phyloP scores from a whole-genome alignment of 2,113 vertebrate species.

The Erythrocercus mccallii region DNA sequence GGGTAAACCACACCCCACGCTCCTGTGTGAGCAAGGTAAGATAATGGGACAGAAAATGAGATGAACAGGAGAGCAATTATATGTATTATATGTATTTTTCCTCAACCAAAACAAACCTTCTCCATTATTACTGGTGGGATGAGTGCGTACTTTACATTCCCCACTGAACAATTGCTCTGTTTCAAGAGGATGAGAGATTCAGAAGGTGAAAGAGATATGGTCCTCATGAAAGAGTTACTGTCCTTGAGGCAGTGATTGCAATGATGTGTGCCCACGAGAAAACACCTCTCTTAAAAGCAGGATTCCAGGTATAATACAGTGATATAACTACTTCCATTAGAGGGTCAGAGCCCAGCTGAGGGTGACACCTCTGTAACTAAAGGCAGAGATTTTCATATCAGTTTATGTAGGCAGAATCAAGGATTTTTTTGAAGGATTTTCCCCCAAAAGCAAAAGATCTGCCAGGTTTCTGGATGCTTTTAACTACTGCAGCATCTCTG shows the following conservation, averaged over 20 bases:
- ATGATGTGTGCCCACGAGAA: background rate
- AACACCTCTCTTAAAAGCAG: background rate
- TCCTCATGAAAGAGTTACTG: background rate
- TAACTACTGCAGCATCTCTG: background rate
- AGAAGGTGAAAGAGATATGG: background rate
- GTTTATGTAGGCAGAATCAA: background rate
- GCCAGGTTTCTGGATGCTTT: background rate
- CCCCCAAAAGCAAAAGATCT: background rate
- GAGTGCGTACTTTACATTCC: background rate
- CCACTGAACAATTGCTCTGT: background rate
- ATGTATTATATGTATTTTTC: background rate
- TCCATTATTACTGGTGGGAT: background rate
- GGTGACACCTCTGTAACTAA: background rate
- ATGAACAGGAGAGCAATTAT: background rate
- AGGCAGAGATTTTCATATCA: background rate
- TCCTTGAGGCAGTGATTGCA: slow-evolving; percentile 4
- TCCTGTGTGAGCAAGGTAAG: background rate
- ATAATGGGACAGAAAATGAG: background rate
- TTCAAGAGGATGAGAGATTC: slow-evolving; percentile 19
- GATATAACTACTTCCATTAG: accelerated
- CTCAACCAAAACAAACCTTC: background rate
- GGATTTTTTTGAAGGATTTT: background rate
- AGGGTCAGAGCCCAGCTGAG: background rate
- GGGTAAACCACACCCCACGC: background rate
- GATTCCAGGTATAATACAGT: background rate